Percentiles rank a stretch among this genome's conserved stretches.
These are phyloP conservation scores for Loris lydekkerianus DNA, from an alignment of 2,797 vertebrate genomes.

Conservation along the genomic window DNA sequence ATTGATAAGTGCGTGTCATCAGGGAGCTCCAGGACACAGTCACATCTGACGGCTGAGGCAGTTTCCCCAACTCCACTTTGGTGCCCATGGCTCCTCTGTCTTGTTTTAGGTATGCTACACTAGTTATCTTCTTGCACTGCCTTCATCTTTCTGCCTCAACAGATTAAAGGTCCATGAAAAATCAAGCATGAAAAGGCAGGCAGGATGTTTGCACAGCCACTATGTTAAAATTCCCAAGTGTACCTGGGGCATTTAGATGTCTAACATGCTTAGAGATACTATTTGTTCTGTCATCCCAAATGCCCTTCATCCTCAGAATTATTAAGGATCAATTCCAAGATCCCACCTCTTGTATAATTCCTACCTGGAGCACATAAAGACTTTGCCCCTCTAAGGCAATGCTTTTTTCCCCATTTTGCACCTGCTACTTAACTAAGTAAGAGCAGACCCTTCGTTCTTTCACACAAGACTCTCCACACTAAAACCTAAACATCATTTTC, in stretches of 20 bases:
- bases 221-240: neutral
- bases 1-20: neutral
- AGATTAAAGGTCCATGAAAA: neutral
- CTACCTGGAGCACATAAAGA: neutral
- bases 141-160: neutral
- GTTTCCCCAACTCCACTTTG: neutral
- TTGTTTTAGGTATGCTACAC: neutral
- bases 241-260: neutral
- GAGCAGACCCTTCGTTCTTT: neutral
- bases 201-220: neutral
- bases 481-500: neutral
- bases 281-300: neutral
- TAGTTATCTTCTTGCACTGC: neutral
- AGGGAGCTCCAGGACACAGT: neutral
- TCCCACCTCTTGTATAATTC: rapidly evolving
- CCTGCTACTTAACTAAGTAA: neutral
- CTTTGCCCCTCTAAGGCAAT: neutral
- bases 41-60: neutral
- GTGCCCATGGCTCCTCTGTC: neutral
- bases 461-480: neutral
- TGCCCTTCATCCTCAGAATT: neutral
- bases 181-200: neutral
- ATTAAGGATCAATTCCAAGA: neutral
- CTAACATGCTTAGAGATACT: neutral
- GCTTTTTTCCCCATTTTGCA: neutral